phyloP scores from a whole-genome alignment of 2,113 vertebrate species.

The Aepyceros melampus region DNA sequence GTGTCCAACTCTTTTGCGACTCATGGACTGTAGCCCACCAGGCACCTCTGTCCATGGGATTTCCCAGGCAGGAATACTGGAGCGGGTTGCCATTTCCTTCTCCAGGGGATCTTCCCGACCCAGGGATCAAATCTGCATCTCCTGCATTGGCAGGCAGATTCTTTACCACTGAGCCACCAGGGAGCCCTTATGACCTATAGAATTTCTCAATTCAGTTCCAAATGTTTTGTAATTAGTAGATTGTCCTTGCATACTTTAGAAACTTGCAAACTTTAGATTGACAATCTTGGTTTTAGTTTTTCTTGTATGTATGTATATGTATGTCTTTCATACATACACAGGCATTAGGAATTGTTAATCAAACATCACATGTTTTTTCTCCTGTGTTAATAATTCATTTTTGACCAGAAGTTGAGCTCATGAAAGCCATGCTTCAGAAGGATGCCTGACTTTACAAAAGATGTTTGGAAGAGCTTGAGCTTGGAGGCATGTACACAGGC shows the following conservation, averaged over 20 bases:
- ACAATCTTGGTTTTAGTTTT: background rate
- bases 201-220: conserved; percentile 3
- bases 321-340: background rate
- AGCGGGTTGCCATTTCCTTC: background rate
- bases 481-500: background rate
- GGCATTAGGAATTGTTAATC: background rate
- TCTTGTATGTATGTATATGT: background rate
- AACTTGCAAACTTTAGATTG: background rate
- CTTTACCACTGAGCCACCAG: background rate
- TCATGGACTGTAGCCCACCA: background rate
- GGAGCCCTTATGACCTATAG: background rate
- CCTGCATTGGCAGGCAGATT: background rate
- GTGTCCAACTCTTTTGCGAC: background rate
- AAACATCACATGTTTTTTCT: background rate
- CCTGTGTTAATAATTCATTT: background rate
- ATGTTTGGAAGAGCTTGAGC: background rate
- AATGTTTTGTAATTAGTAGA: background rate
- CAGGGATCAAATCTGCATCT: background rate
- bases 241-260: background rate
- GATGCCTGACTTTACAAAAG: background rate
- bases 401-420: background rate
- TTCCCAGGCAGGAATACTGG: background rate
- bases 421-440: background rate
- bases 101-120: background rate
- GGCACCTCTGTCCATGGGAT: background rate